A percentile compares a stretch with the other conserved stretches of the same genome.
phyloP scores from a whole-genome alignment of 2,888 invertebrate genomes.

The Sminthurides aquaticus region DNA sequence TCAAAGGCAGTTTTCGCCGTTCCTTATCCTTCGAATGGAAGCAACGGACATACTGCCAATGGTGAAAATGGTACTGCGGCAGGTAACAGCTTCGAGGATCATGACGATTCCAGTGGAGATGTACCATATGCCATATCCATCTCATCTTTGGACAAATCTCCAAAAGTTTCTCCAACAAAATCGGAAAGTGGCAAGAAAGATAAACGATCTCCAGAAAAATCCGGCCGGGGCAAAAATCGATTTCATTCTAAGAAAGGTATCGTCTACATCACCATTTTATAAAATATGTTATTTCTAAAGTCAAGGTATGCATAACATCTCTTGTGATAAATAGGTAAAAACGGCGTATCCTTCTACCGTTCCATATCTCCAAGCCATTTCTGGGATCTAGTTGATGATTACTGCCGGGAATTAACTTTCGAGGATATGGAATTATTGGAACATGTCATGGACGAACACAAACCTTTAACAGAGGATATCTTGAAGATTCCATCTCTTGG shows the following conservation, averaged over 20 bases:
- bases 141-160: background rate
- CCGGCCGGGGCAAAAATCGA: background rate
- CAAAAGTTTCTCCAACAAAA: background rate
- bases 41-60: background rate
- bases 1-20: background rate
- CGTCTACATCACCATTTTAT: too few relatives aligned
- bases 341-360: background rate
- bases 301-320: too few relatives aligned
- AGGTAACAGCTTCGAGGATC: background rate
- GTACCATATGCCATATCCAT: background rate
- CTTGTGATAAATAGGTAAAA: background rate
- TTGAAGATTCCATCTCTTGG: conserved; percentile 17
- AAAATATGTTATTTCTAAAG: too few relatives aligned
- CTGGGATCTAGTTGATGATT: conserved; percentile 18
- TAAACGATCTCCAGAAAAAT: background rate
- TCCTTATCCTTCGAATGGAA: background rate
- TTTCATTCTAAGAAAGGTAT: conserved; percentile 1
- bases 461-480: background rate
- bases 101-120: conserved; percentile 4
- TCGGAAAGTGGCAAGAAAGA: background rate
- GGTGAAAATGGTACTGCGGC: background rate
- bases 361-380: conserved; percentile 14
- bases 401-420: conserved; percentile 15
- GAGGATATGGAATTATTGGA: conserved; percentile 14
- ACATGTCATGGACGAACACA: conserved; percentile 10